Evolutionary conservation across 2,797 vertebrate species (phyloP).

Genomic region (Tympanoctomys barrerae): DNA sequence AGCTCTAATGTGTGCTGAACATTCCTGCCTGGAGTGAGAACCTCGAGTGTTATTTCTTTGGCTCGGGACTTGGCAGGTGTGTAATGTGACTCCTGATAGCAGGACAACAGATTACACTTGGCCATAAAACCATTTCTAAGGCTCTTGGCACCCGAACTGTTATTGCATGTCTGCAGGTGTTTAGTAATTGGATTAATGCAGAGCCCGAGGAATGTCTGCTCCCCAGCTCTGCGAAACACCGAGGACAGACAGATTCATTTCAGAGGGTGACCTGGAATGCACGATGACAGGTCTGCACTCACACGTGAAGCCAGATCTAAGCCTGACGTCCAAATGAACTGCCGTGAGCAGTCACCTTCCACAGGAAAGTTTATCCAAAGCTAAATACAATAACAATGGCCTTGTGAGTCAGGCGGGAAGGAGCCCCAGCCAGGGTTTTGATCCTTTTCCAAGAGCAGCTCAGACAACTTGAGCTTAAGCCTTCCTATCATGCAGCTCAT

Average conservation of each 20-base stretch:
- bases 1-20: conserved; percentile 89
- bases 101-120: conserved; percentile 91
- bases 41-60: conserved; percentile 90
- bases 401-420: conserved; percentile 89
- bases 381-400: conserved; percentile 93
- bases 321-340: conserved; percentile 88
- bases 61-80: conserved; percentile 92
- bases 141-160: conserved; percentile 92
- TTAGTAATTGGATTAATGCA: conserved; percentile 96
- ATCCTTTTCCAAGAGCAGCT: conserved; percentile 94
- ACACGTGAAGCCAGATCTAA: conserved; percentile 90
- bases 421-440: conserved; percentile 88
- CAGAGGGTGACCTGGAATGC: conserved; percentile 89
- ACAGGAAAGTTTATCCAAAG: conserved; percentile 94
- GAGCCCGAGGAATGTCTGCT: conserved; percentile 92
- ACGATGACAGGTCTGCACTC: conserved; percentile 91
- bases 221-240: conserved; percentile 85
- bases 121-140: conserved; percentile 89
- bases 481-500: conserved; percentile 85
- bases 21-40: conserved; percentile 90
- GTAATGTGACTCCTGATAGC: conserved; percentile 92
- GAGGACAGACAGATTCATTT: conserved; percentile 92
- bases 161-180: conserved; percentile 96
- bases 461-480: conserved; percentile 90
- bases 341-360: conserved; percentile 91